Percentiles rank a stretch among this genome's conserved stretches.
Evolutionary conservation across 2,888 invertebrate genomes (phyloP).

Genomic region (Ethmia dodecea): DNA sequence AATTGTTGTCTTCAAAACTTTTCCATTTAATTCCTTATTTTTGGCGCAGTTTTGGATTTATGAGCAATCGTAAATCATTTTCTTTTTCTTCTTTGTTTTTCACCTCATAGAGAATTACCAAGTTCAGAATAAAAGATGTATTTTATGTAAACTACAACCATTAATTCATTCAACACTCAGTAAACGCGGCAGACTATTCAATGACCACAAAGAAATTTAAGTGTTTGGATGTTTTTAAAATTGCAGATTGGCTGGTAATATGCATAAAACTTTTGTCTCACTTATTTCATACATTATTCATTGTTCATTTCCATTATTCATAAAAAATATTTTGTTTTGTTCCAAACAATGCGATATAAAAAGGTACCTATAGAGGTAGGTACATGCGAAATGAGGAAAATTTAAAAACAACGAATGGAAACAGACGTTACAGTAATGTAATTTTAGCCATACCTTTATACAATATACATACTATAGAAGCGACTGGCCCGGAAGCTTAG

Average conservation of each 20-base stretch:
- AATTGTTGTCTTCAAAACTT: too few relatives aligned
- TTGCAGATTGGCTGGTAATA: conserved; percentile 70
- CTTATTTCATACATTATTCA: conserved; percentile 22
- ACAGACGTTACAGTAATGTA: conserved; percentile 50
- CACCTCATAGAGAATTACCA: background rate
- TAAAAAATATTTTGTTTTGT: too few relatives aligned
- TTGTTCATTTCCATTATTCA: conserved; percentile 7
- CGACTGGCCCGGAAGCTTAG: conserved; percentile 69
- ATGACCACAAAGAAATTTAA: conserved; percentile 40
- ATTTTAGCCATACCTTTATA: conserved; percentile 64
- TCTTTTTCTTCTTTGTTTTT: too few relatives aligned
- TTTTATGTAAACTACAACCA: conserved; percentile 23
- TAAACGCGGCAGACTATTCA: conserved; percentile 28
- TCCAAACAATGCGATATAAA: too few relatives aligned
- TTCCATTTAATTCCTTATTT: too few relatives aligned
- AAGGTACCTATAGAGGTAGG: too few relatives aligned
- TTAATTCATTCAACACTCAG: conserved; percentile 24
- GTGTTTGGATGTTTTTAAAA: conserved; percentile 42
- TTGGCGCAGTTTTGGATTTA: too few relatives aligned
- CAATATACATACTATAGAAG: conserved; percentile 68
- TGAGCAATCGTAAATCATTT: too few relatives aligned
- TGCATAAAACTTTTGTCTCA: conserved; percentile 44
- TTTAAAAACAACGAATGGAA: conserved; percentile 23
- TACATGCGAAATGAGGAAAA: background rate
- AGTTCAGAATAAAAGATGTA: too few relatives aligned